These are phyloP conservation scores for Pyxicephalus adspersus DNA, from an alignment of 2,113 vertebrate genomes.

Conservation along the genomic window DNA sequence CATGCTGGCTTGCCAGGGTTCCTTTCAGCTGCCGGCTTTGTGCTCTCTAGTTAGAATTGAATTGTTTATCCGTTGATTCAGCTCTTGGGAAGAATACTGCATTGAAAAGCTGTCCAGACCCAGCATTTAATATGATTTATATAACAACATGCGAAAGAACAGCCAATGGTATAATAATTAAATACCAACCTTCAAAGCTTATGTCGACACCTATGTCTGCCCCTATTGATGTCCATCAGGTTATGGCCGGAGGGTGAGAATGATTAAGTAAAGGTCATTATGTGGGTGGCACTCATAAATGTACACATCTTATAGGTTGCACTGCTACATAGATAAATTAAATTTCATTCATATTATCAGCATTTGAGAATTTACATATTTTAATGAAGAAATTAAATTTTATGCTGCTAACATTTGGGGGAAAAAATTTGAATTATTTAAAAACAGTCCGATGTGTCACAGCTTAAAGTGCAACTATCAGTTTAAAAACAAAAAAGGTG, in stretches of 20 bases:
- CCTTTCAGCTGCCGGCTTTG: neutral
- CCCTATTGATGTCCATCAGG: conserved; percentile 8
- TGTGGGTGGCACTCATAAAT: conserved; percentile 5
- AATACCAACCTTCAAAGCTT: neutral
- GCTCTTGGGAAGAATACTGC: neutral
- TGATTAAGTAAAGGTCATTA: conserved; percentile 7
- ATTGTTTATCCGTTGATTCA: neutral
- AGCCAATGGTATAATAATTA: neutral
- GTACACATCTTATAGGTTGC: neutral
- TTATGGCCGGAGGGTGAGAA: neutral
- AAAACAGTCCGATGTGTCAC: no score
- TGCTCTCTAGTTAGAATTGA: neutral
- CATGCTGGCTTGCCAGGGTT: neutral
- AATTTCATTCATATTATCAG: neutral
- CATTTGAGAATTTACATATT: no score
- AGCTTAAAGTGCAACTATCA: no score
- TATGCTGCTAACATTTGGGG: no score
- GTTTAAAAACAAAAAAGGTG: no score
- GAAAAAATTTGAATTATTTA: no score
- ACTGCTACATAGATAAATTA: neutral
- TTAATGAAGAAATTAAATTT: no score
- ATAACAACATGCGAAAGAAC: neutral
- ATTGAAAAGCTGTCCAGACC: neutral
- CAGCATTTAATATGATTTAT: conserved; percentile 11
- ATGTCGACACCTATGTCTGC: neutral